Base-by-base conservation (phyloP, 2,113 vertebrate species). In the Dendropsophus ebraccatus region DNA sequence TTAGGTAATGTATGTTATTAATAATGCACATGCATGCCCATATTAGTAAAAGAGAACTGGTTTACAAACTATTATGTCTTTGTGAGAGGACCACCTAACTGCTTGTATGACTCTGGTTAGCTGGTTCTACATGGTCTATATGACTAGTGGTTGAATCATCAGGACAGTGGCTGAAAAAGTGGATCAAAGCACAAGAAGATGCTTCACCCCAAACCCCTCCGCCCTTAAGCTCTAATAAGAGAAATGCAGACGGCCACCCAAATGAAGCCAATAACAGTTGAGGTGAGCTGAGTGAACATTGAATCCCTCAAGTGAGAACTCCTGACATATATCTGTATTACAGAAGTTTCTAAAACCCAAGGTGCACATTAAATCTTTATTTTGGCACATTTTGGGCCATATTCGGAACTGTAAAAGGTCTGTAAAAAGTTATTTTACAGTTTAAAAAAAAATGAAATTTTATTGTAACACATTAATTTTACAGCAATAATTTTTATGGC, bases 11-110 rank as follows among this genome's bases (percentile, higher is more conserved):
- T 65, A 56, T 52, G 28, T 65, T 11, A 47, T 69, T 74, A 81
- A 74, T 28, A 56, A 74, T 35, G 37, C 54, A 37, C 78, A 87
- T 81, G 77, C 78, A 87, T 62, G 69, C n/a, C 32, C 19, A 19
- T 23, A 65, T 74, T 81, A 65, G 67, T 58, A 10, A 72, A 70
- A 70, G 12, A 9, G 8, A 21, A n/a, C n/a, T n/a, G n/a, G n/a
- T 1, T 35, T 21, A 10, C 17, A 37, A 21, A 41, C 4, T 10
- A 4, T 23, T 37, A 11, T 11, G 32, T 70, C 67, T 70, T 21
- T 41, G 3, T 70, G 35, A 37, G 32, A 10, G 14, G 65, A 69
- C 65, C 3, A 21, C 10, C 7, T 70, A 35, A 8, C 30, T 69
- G 17, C 2, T 69, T 5, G 7, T 69, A 16, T 16, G 62, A 16